phyloP scores from a whole-genome alignment of 2,113 vertebrate species.

The Anguilla japonica region DNA sequence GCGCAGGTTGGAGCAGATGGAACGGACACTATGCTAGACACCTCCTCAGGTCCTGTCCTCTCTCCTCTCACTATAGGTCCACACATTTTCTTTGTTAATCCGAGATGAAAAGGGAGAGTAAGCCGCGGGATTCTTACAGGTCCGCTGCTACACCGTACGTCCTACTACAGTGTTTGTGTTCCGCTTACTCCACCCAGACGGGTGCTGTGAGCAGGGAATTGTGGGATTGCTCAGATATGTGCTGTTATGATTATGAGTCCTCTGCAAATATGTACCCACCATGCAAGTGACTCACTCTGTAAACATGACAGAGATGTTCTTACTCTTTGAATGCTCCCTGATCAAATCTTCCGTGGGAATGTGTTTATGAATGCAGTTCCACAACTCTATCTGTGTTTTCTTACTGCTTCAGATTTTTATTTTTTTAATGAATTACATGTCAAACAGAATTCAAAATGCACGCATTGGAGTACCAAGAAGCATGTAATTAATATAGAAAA shows the following conservation, averaged over 20 bases:
- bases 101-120: background rate
- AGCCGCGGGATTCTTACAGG: background rate
- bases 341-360: conserved; percentile 48
- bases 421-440: conserved; percentile 28
- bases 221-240: conserved; percentile 50
- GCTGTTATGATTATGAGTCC: conserved; percentile 46
- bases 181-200: background rate
- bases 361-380: conserved; percentile 35
- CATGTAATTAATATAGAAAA: background rate
- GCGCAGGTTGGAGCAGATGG: background rate
- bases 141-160: background rate
- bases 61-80: background rate
- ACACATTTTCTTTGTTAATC: background rate
- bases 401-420: background rate
- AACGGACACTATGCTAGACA: background rate
- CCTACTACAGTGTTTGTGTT: conserved; percentile 24
- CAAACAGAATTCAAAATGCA: conserved; percentile 41
- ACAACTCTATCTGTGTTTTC: conserved; percentile 20
- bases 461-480: conserved; percentile 32
- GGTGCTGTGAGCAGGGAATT: conserved; percentile 37
- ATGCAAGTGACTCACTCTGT: conserved; percentile 54
- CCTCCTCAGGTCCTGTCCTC: background rate
- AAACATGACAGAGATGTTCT: conserved; percentile 42
- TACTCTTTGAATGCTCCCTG: conserved; percentile 39
- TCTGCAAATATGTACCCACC: conserved; percentile 55